phyloP scores from a whole-genome alignment of 2,888 invertebrate genomes.

The Microplitis deprimator region DNA sequence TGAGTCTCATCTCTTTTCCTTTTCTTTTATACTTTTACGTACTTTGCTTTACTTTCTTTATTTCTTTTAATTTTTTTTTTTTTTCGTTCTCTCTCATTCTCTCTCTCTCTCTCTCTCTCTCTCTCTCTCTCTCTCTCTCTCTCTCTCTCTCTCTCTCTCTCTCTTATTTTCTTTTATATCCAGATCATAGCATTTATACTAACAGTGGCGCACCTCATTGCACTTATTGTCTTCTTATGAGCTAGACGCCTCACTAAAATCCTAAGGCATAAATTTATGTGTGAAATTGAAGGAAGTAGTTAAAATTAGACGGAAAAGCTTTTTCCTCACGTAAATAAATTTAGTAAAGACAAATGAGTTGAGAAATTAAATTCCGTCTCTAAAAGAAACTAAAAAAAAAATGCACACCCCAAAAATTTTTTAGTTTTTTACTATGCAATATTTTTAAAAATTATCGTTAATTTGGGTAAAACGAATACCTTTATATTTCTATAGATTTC shows the following conservation, averaged over 20 bases:
- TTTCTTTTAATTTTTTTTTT: slow-evolving; percentile 31
- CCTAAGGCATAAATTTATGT: slow-evolving; percentile 23
- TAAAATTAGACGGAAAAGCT: background rate
- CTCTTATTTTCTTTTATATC: slow-evolving; percentile 21
- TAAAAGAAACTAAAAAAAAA: too few species aligned
- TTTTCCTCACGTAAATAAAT: background rate
- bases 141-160: slow-evolving; percentile 31
- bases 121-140: slow-evolving; percentile 34
- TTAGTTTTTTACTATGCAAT: background rate
- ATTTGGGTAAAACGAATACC: slow-evolving; percentile 8
- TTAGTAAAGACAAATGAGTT: too few species aligned
- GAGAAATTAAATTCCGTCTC: too few species aligned
- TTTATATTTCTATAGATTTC: slow-evolving; percentile 34
- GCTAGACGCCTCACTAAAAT: slow-evolving; percentile 42
- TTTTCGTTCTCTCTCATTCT: slow-evolving; percentile 33
- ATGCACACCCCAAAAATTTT: too few species aligned
- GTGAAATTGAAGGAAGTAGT: background rate
- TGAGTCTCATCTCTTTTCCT: slow-evolving; percentile 44
- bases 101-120: slow-evolving; percentile 31
- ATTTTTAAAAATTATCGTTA: background rate
- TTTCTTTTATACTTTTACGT: slow-evolving; percentile 22
- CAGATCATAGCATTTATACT: slow-evolving; percentile 24
- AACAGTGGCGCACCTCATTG: slow-evolving; percentile 55
- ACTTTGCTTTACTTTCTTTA: background rate
- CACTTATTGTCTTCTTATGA: slow-evolving; percentile 56